Evolutionary conservation across 2,113 vertebrate genomes (phyloP), one percentile per base, ranked within the genome.

Genomic region (Cephalopterus ornatus): DNA sequence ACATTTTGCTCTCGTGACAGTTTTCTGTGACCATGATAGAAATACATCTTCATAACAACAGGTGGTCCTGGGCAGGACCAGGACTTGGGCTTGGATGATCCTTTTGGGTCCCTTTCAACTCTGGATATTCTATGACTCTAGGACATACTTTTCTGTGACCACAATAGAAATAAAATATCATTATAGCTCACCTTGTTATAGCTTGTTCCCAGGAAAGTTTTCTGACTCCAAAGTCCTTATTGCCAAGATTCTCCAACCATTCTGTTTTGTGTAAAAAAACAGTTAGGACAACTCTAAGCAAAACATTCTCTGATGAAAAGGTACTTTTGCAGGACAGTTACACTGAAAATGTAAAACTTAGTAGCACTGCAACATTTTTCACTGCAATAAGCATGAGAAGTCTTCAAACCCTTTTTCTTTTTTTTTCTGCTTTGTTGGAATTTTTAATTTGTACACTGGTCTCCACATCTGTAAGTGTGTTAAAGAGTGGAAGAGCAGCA

Each of bases 391-490:
- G 11, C 42, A 37, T 35, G n/a, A 65, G 10, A 77, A 79, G 8
- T 20, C 46, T 74, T 56, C 37, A 49, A 62, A 53, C 27, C 1
- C 3, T 61, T 61, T 59, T 68, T 11, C 12, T 50, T 41, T 78
- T 73, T 73, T 87, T 61, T 52, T 3, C 2, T 62, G 12, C 21
- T 47, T 62, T 9, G 0, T 22, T 4, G 1, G 27, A 41, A 65
- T 55, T 87, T 89, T 50, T 14, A 46, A 62, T 78, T 66, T 7
- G 2, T 37, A 6, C 28, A 12, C 22, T 46, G 5, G 22, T 55
- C 75, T 59, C 41, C 20, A 9, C 11, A 7, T 18, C 20, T 3
- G 0, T 9, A 46, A 50, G 16, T 2, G 4, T 12, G 33, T 39
- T 41, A 33, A 80, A 44, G 58, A 49, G 33, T 15, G 3, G 39